Evolutionary conservation across 2,888 invertebrate genomes (phyloP).

Genomic region (Anthophora plumipes): DNA sequence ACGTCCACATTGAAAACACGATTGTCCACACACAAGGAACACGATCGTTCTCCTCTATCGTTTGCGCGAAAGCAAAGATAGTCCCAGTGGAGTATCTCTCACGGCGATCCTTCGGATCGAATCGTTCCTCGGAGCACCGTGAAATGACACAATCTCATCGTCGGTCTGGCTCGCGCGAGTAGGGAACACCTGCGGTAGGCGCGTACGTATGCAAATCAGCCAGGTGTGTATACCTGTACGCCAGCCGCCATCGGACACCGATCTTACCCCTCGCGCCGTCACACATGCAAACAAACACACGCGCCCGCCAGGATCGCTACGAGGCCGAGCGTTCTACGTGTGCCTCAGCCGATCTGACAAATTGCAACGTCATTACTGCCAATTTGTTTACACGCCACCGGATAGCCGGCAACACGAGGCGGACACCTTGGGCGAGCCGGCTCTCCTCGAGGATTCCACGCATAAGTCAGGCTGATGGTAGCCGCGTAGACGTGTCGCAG

Average conservation of each 20-base stretch:
- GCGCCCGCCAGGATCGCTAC: slow-evolving; percentile 1
- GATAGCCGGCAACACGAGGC: slow-evolving; percentile 75
- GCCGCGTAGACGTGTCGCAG: not conserved
- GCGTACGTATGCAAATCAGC: slow-evolving; percentile 67
- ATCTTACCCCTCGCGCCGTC: slow-evolving; percentile 64
- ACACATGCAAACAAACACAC: slow-evolving; percentile 52
- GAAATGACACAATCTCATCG: slow-evolving; percentile 52
- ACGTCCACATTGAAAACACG: not conserved
- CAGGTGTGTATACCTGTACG: slow-evolving; percentile 60
- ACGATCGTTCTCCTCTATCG: not conserved
- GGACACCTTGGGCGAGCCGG: slow-evolving; percentile 55
- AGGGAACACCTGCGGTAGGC: slow-evolving; percentile 49
- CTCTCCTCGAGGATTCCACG: slow-evolving; percentile 55
- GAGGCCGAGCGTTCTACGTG: slow-evolving; percentile 39
- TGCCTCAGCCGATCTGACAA: slow-evolving; percentile 78
- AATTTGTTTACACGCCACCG: slow-evolving; percentile 81
- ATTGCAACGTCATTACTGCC: slow-evolving; percentile 82
- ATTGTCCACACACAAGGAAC: not conserved
- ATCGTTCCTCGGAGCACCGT: slow-evolving; percentile 43
- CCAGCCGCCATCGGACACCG: slow-evolving; percentile 61
- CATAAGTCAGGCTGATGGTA: slow-evolving; percentile 51
- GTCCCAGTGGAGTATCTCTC: slow-evolving; percentile 10
- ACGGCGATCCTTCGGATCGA: slow-evolving; percentile 33
- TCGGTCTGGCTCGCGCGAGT: slow-evolving; percentile 18
- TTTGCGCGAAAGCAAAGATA: not conserved